These are phyloP conservation scores for Nothocercus julius DNA, from an alignment of 2,113 vertebrate genomes.

Conservation along the genomic window DNA sequence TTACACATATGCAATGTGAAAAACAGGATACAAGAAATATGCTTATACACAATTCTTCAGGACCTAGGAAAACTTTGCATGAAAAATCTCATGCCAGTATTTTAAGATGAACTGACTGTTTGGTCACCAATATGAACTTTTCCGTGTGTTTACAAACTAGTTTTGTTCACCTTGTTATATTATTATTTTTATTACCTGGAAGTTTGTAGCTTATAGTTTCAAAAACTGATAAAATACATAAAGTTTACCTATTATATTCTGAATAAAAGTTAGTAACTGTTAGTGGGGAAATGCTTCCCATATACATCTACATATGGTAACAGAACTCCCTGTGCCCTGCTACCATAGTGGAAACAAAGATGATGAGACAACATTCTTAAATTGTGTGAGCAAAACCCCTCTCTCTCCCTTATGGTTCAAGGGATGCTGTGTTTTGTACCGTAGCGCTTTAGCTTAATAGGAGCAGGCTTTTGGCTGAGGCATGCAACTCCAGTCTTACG, in stretches of 20 bases:
- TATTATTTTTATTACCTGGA: background rate
- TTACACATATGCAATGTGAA: background rate
- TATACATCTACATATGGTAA: background rate
- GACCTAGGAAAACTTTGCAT: background rate
- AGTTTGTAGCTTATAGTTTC: background rate
- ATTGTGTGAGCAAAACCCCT: rapidly evolving
- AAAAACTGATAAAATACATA: background rate
- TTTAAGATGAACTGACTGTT: background rate
- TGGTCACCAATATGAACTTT: background rate
- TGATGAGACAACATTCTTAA: background rate
- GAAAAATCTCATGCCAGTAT: background rate
- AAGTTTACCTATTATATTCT: background rate
- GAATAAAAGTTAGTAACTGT: background rate
- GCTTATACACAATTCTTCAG: background rate
- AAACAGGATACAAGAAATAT: background rate
- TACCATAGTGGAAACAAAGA: background rate
- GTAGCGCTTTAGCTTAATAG: background rate
- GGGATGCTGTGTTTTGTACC: background rate
- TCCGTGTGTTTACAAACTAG: background rate
- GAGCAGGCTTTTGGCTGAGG: background rate
- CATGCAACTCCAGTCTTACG: background rate
- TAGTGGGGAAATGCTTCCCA: background rate
- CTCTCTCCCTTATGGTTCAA: background rate
- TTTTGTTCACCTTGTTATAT: background rate
- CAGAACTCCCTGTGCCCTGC: background rate